Evolutionary conservation across 2,888 invertebrate species (phyloP), one percentile per base, ranked within the genome.

Genomic region (Cerceris rybyensis): DNA sequence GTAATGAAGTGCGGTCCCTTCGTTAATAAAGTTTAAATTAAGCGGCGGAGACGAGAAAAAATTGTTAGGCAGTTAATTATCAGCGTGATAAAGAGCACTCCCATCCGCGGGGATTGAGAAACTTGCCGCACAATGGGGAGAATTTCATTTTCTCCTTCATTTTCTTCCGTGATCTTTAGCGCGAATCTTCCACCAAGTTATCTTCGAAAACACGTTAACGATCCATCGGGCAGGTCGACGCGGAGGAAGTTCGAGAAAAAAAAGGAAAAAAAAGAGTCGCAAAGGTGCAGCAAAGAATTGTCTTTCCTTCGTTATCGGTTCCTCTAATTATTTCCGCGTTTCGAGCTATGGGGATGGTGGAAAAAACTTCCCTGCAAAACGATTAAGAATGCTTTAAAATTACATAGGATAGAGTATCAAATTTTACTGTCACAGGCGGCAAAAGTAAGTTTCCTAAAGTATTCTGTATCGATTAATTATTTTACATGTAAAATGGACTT

Each of bases 1-100:
- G 70, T 75, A 75, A 80, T 39, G 70, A 75, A 57, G 69, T 72
- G 64, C 64, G 55, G 80, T 59, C 79, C 68, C 78, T 78, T 83
- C 82, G 70, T 86, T 86, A 85, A 86, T 86, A 81, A 86, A 86
- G 81, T 86, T 86, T 82, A 83, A 86, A 83, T 83, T 83, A 80
- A 81, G 69, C 83, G 76, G 49, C 68, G 70, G 75, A 49, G 67
- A 46, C 57, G 59, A 43, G 58, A 84, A 84, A 81, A 84, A 84
- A 81, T 79, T 63, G 78, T 71, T 71, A 75, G 65, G 16, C 66
- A 73, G 82, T 82, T 82, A 78, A 83, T 83, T 78, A 84, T 54
- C 73, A 66, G 42, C 69, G 16, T 67, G 65, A 79, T 80, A 80
- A 80, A 72, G 71, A 55, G 7, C 60, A 57, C 46, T 72, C 71